Evolutionary conservation across 2,797 vertebrate genomes (phyloP), one percentile per base, ranked within the genome.

Genomic region (Todus mexicanus): DNA sequence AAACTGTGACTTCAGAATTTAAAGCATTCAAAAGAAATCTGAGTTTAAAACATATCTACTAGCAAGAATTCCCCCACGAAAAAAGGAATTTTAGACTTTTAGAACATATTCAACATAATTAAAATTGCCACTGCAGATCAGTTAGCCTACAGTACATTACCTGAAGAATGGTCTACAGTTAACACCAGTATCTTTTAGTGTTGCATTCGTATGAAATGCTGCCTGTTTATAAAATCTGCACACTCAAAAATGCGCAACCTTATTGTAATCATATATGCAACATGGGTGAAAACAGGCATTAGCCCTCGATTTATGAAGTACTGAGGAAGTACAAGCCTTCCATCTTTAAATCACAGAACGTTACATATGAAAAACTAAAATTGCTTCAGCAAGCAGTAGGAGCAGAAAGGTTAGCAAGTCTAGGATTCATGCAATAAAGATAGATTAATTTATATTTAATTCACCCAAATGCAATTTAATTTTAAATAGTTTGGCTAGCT

Each of bases 381-480:
- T 43, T 68, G 37, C 59, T 92, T 81, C 61, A 69, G 53, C 43
- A 63, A 83, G 75, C 25, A 83, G 50, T 7, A 91, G 40, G 26
- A 91, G 59, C 63, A 65, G 53, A 37, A 86, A 87, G 68, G 56
- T 79, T 69, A 89, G 51, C 37, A 89, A 92, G 64, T 63, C 70
- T 54, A 91, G 37, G 63, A 87, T 40, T 95, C 83, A 50, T 56
- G 54, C 75, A 94, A 77, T 65, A 85, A 87, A 53, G 54, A 40
- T 15, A 74, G 65, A 80, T 94, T 82, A 92, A 96, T 94, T 82
- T 89, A 56, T 79, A 93, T 81, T 87, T 92, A 75, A 96, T 90
- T 92, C 15, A 23, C 38, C n/a, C 35, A 51, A 85, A 82, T 8
- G 33, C 68, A 85, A 65, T 89, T 95, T 90, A 81, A 88, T 81